Conservation (phyloP, 2,888 invertebrate genomes). For the Linnaemya vulpina region DNA sequence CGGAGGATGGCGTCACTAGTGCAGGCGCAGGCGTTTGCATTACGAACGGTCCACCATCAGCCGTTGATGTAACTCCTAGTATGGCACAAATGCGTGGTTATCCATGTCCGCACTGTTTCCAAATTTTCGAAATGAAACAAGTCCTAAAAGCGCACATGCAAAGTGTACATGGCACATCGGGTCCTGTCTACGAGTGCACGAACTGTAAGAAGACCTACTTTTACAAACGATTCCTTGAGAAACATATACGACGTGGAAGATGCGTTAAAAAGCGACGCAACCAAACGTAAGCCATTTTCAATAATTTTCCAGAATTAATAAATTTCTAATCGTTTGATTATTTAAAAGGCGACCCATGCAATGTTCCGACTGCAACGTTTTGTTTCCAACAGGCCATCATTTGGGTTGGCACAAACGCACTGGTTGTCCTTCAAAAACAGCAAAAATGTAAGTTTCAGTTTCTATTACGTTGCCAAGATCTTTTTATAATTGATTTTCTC, state of each 20-base stretch:
- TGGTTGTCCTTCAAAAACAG: constrained; percentile 81
- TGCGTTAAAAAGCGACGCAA: constrained; percentile 82
- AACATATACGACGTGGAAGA: constrained; percentile 82
- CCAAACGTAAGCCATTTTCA: constrained; percentile 79
- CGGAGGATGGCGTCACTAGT: constrained; percentile 76
- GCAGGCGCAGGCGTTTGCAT: constrained; percentile 72
- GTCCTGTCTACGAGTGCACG: constrained; percentile 81
- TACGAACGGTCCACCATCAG: constrained; percentile 36
- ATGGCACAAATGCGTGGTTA: constrained; percentile 76
- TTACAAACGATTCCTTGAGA: constrained; percentile 82
- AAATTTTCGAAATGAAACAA: constrained; percentile 81
- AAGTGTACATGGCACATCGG: constrained; percentile 80
- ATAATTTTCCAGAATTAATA: background rate
- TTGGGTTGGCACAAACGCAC: constrained; percentile 83
- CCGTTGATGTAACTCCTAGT: constrained; percentile 3
- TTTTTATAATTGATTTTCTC: background rate
- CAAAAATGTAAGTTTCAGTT: constrained; percentile 78
- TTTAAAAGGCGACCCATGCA: constrained; percentile 81
- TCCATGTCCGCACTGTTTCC: constrained; percentile 81
- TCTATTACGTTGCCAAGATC: background rate
- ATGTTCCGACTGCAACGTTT: constrained; percentile 81
- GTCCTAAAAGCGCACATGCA: constrained; percentile 82
- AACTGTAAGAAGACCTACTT: constrained; percentile 82
- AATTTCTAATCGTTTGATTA: background rate
- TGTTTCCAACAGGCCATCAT: constrained; percentile 82